Evolutionary conservation across 1,140 invertebrate genomes (phyloP).

Genomic region (Drosophila auraria): DNA sequence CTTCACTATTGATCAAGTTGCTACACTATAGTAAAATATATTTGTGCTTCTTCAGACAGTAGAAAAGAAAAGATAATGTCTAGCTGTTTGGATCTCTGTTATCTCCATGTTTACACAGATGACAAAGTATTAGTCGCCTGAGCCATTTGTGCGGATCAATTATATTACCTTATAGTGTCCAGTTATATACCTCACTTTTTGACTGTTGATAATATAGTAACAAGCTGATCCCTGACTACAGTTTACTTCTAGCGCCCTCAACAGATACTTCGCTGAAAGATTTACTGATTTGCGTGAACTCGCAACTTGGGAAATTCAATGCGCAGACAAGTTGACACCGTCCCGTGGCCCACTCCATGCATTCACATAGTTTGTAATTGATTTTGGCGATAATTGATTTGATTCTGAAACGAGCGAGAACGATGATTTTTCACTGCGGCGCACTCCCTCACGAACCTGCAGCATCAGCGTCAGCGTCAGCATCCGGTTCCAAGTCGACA

Average conservation of each 20-base stretch:
- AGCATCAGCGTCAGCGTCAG: slow-evolving; percentile 66
- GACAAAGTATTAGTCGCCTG: neutral
- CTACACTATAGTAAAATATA: too few relatives aligned
- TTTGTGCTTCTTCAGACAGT: too few relatives aligned
- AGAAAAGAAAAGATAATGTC: too few relatives aligned
- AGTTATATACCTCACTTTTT: neutral
- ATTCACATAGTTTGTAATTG: slow-evolving; percentile 55
- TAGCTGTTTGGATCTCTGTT: too few relatives aligned
- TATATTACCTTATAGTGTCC: neutral
- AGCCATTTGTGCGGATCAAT: neutral
- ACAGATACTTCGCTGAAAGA: neutral
- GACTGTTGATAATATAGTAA: neutral
- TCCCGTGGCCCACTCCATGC: neutral
- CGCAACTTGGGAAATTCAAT: neutral
- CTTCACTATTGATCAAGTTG: too few relatives aligned
- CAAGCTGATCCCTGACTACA: too few relatives aligned
- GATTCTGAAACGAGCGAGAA: slow-evolving; percentile 63
- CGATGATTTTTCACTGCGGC: slow-evolving; percentile 70
- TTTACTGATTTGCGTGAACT: slow-evolving; percentile 1
- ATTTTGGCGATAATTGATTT: slow-evolving; percentile 76
- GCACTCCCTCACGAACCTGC: slow-evolving; percentile 58
- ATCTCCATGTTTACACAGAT: too few relatives aligned
- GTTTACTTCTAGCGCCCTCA: neutral
- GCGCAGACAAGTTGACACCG: slow-evolving; percentile 6
- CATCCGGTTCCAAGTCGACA: slow-evolving; percentile 28